Percentiles rank a stretch among this genome's conserved stretches.
phyloP scores from a whole-genome alignment of 2,113 vertebrate species.

The Sapajus apella region DNA sequence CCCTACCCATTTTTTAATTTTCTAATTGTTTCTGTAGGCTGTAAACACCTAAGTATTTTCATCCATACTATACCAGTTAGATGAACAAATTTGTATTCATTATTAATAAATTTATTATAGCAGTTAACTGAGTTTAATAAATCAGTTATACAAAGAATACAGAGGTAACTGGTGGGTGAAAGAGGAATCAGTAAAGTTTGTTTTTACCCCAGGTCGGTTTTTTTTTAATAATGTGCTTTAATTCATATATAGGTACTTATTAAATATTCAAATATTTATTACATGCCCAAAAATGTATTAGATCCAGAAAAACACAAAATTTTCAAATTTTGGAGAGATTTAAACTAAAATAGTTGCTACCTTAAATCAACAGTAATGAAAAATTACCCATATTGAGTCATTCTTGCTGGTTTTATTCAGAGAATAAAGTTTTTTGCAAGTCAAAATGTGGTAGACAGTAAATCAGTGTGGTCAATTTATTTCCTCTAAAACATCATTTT shows the following conservation, averaged over 20 bases:
- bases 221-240: neutral
- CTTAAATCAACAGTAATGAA: slow-evolving; percentile 4
- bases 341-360: neutral
- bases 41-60: neutral
- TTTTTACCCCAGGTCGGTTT: neutral
- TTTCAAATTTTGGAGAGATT: neutral
- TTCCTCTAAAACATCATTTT: slow-evolving; percentile 16
- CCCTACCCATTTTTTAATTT: neutral
- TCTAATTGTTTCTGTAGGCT: neutral
- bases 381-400: slow-evolving; percentile 26
- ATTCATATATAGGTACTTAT: neutral
- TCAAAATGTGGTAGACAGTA: slow-evolving; percentile 6
- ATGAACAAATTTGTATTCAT: neutral
- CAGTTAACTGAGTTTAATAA: neutral
- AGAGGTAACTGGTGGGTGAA: neutral
- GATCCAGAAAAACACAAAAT: neutral
- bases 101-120: neutral
- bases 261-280: neutral
- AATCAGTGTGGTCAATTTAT: neutral
- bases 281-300: neutral
- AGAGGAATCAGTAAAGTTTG: neutral
- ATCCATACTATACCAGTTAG: neutral
- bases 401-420: slow-evolving; percentile 8
- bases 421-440: slow-evolving; percentile 33
- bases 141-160: neutral